Evolutionary conservation across 2,797 vertebrate genomes (phyloP).

Genomic region (Tachyglossus aculeatus): DNA sequence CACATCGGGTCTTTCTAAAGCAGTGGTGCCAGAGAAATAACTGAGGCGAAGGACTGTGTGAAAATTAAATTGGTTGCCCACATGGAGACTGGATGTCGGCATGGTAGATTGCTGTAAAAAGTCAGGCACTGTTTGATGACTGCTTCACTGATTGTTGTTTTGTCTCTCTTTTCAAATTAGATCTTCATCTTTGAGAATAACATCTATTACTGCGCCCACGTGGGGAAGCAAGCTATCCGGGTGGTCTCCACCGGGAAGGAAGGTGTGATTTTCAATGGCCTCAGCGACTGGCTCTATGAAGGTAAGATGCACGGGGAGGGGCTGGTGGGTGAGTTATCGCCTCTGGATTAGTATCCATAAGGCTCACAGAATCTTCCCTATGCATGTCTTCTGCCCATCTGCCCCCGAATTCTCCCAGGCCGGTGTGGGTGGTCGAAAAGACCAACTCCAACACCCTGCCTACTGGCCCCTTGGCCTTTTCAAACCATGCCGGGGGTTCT

Average conservation of each 20-base stretch:
- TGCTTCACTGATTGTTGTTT: slow-evolving; percentile 27
- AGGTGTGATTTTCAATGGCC: slow-evolving; percentile 92
- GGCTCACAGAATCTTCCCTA: too few species aligned
- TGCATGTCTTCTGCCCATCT: too few species aligned
- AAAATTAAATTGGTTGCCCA: not conserved
- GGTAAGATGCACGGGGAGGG: slow-evolving; percentile 73
- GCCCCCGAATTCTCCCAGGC: too few species aligned
- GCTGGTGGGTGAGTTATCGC: slow-evolving; percentile 18
- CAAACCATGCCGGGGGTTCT: too few species aligned
- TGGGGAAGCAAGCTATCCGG: slow-evolving; percentile 89
- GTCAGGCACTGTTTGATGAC: not conserved
- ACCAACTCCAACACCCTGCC: too few species aligned
- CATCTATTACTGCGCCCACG: slow-evolving; percentile 92
- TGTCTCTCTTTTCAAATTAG: slow-evolving; percentile 72
- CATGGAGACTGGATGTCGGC: not conserved
- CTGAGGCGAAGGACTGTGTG: too few species aligned
- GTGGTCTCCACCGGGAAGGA: slow-evolving; percentile 93
- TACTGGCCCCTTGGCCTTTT: too few species aligned
- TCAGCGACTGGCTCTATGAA: slow-evolving; percentile 97
- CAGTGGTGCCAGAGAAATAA: too few species aligned
- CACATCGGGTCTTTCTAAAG: too few species aligned
- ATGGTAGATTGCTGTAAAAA: slow-evolving; percentile 26
- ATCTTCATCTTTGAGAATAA: slow-evolving; percentile 99
- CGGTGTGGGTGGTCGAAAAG: too few species aligned
- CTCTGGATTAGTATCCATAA: rapidly evolving